Conservation (phyloP, 92 coral and sea anemone species). For the Phenganax subtilis region DNA sequence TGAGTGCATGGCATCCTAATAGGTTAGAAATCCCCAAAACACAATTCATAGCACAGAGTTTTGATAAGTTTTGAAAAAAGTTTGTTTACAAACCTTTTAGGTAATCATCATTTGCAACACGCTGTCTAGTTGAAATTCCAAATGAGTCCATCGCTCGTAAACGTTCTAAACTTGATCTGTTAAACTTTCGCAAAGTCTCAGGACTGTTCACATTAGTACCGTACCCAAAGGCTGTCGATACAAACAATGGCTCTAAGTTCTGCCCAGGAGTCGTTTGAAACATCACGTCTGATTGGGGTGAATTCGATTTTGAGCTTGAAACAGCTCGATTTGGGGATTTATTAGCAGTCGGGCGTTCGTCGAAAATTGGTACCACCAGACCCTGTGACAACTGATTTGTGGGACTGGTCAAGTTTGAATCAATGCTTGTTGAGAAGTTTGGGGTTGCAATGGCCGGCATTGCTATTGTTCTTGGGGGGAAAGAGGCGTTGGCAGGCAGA, state of each 20-base stretch:
- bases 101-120: slow-evolving; percentile 22
- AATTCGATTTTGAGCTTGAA: not conserved
- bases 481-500: not conserved
- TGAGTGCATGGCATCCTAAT: too few relatives aligned
- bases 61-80: not conserved
- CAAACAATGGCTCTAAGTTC: not conserved
- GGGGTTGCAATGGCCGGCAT: not conserved
- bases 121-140: not conserved
- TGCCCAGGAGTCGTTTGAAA: not conserved
- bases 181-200: not conserved
- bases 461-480: not conserved
- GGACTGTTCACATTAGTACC: not conserved
- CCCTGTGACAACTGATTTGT: not conserved
- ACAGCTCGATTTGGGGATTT: not conserved
- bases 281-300: not conserved
- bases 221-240: not conserved
- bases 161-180: not conserved
- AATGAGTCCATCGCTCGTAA: not conserved
- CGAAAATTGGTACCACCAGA: not conserved
- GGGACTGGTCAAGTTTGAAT: not conserved
- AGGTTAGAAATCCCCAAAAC: too few relatives aligned
- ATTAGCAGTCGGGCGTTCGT: not conserved
- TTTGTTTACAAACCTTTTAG: slow-evolving; percentile 11
- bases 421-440: not conserved
- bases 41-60: too few relatives aligned